These are phyloP conservation scores for Rhynchonycteris naso DNA, from an alignment of 2,797 vertebrate genomes.

Conservation along the genomic window DNA sequence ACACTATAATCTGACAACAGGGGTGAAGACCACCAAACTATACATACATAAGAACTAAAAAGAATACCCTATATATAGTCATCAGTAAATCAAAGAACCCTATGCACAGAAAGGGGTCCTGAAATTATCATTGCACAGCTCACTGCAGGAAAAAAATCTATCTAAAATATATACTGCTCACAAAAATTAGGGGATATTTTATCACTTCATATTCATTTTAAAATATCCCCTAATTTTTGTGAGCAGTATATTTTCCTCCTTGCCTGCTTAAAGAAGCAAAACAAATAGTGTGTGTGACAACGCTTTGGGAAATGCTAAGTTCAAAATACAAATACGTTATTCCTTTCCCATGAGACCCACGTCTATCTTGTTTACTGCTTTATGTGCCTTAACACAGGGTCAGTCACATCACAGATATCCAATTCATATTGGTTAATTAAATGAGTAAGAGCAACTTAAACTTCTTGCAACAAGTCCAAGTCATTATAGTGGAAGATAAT, in stretches of 20 bases:
- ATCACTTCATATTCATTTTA: no score
- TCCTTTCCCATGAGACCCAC: background rate
- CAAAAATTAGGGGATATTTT: no score
- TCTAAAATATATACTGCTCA: background rate
- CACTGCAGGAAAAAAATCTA: background rate
- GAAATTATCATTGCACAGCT: background rate
- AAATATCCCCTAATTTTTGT: no score
- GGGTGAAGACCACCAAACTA: background rate
- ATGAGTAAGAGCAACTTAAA: background rate
- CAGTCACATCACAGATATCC: background rate
- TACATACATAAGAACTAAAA: background rate
- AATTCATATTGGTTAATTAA: background rate
- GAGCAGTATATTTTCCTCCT: background rate
- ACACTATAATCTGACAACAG: background rate
- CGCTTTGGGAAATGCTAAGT: background rate
- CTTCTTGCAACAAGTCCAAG: background rate
- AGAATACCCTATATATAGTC: background rate
- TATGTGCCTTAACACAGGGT: background rate
- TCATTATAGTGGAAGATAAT: background rate
- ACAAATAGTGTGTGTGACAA: background rate
- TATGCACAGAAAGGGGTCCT: background rate
- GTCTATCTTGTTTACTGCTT: background rate
- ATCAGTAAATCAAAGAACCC: background rate
- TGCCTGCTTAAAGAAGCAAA: constrained; percentile 8
- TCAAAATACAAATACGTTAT: background rate